Percentiles rank a stretch among this genome's conserved stretches.
Conservation (phyloP, 2,888 invertebrate genomes). For the Capitulum mitella region DNA sequence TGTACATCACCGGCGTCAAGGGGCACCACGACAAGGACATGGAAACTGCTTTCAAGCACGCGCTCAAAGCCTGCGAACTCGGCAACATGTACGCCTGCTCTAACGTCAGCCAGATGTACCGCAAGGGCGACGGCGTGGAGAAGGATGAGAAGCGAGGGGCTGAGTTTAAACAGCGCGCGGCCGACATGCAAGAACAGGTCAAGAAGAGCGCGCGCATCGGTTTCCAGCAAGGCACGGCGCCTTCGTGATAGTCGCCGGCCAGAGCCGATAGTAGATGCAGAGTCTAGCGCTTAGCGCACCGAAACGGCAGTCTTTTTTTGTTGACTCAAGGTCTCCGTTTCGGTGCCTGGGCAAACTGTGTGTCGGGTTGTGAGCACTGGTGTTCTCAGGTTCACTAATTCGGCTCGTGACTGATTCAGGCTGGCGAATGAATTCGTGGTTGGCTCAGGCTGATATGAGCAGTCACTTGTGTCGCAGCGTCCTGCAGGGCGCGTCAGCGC, state of each 20-base stretch:
- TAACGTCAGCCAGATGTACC: conserved; percentile 62
- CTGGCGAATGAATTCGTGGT: too few relatives aligned
- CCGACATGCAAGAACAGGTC: background rate
- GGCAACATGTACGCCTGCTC: conserved; percentile 82
- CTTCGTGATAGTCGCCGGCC: background rate
- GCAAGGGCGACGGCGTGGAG: conserved; percentile 66
- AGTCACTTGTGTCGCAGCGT: too few relatives aligned
- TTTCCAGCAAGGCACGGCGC: background rate
- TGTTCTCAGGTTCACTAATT: too few relatives aligned
- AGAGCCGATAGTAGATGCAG: too few relatives aligned
- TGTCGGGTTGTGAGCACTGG: too few relatives aligned
- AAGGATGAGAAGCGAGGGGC: conserved; percentile 49
- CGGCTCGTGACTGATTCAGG: too few relatives aligned
- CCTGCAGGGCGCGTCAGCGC: too few relatives aligned
- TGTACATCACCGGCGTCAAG: conserved; percentile 67
- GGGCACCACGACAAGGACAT: conserved; percentile 55
- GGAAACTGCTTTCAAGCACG: conserved; percentile 68
- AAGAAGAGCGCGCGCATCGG: background rate
- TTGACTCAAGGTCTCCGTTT: background rate
- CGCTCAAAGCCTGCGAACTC: conserved; percentile 70
- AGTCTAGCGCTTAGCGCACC: too few relatives aligned
- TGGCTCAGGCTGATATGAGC: too few relatives aligned
- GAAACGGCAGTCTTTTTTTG: background rate
- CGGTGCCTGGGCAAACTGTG: too few relatives aligned
- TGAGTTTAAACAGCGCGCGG: background rate